Conservation (phyloP, 2,113 vertebrate genomes). For the Cichladusa arquata region DNA sequence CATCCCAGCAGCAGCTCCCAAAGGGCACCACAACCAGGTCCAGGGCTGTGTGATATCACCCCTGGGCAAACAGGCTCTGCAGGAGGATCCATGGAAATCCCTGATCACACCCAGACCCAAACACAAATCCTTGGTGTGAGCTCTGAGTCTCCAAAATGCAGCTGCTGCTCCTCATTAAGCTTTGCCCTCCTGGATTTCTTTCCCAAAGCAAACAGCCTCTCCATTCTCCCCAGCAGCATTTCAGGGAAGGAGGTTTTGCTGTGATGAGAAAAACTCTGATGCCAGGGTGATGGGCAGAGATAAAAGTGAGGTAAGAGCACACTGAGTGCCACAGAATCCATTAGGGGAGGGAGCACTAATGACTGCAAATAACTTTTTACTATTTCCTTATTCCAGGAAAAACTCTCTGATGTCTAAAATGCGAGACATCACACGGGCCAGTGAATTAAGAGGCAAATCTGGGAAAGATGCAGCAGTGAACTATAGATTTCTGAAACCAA, state of each 20-base stretch:
- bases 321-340: constrained; percentile 10
- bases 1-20: not conserved
- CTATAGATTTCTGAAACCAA: not conserved
- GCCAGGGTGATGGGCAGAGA: not conserved
- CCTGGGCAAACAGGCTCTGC: not conserved
- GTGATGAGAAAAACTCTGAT: constrained; percentile 8
- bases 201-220: not conserved
- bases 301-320: constrained; percentile 23
- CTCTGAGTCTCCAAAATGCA: not conserved
- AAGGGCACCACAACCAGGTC: too few species aligned
- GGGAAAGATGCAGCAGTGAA: not conserved
- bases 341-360: constrained; percentile 15
- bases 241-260: constrained; percentile 21
- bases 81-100: not conserved
- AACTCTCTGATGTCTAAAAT: not conserved
- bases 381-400: constrained; percentile 57
- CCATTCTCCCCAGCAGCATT: not conserved
- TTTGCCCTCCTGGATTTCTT: not conserved
- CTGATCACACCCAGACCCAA: not conserved
- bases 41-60: not conserved
- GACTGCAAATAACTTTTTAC: constrained; percentile 29
- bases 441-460: not conserved
- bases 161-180: not conserved
- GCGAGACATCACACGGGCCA: not conserved
- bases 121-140: fast-evolving